phyloP scores from a whole-genome alignment of 2,113 vertebrate genomes.

The Ophthalmolycus amberensis region DNA sequence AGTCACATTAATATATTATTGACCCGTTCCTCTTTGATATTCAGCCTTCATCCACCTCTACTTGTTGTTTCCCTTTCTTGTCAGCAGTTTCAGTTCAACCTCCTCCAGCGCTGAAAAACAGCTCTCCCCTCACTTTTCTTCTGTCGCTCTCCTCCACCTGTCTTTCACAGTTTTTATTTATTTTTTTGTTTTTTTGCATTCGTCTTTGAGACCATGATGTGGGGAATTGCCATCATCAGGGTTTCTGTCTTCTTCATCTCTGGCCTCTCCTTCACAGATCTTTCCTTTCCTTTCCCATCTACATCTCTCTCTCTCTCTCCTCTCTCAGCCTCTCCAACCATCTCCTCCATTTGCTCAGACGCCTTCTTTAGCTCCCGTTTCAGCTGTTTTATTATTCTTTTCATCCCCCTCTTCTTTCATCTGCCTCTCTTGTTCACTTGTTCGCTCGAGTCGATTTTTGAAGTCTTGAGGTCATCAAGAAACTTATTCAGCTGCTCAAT shows the following conservation, averaged over 20 bases:
- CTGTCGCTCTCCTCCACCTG: constrained; percentile 28
- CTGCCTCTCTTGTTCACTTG: constrained; percentile 56
- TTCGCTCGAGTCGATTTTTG: constrained; percentile 54
- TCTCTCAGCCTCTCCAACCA: constrained; percentile 40
- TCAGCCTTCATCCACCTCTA: not conserved
- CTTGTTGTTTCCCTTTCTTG: constrained; percentile 31
- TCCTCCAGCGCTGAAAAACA: constrained; percentile 21
- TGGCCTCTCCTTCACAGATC: constrained; percentile 46
- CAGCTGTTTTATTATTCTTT: constrained; percentile 70
- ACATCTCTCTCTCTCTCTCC: not conserved
- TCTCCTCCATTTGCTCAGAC: constrained; percentile 44
- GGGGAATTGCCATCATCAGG: constrained; percentile 47
- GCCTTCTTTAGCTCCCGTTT: constrained; percentile 53
- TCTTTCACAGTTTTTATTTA: constrained; percentile 25
- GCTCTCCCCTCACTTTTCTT: constrained; percentile 20
- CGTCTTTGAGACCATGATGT: constrained; percentile 23
- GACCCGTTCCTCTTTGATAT: constrained; percentile 8
- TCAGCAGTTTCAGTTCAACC: constrained; percentile 33
- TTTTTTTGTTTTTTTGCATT: not conserved
- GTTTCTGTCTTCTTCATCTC: constrained; percentile 43
- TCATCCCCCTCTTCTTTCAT: constrained; percentile 73
- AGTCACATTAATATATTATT: constrained; percentile 22
- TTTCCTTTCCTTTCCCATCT: constrained; percentile 17
- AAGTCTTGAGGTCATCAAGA: constrained; percentile 69
- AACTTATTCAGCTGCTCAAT: constrained; percentile 52